Base-by-base conservation (phyloP, 2,797 vertebrate genomes). In the Allobates femoralis region DNA sequence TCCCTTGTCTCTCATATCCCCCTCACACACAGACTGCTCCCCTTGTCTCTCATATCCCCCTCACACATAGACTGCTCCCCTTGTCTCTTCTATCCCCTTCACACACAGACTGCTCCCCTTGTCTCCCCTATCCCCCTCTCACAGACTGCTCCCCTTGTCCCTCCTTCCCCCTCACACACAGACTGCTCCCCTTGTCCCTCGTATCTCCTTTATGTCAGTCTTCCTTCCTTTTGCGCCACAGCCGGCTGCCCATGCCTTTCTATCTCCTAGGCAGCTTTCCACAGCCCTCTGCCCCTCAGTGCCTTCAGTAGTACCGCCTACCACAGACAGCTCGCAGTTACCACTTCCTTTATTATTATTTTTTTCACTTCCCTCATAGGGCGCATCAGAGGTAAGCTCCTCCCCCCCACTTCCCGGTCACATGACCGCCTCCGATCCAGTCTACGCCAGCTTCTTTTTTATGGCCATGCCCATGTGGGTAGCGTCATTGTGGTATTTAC, bases 401-500 rank as follows among this genome's bases (percentile, higher is more conserved):
- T 1, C 37, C 69, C 14, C 23, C 15, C 26, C 23, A 46, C 41
- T 26, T 5, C 14, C 0, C 11, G 2, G 67, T 74, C 71, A 74
- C 8, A n/a, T 74, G 71, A 46, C 41, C 37, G 2, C 12, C 2
- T 74, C 12, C 7, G 1, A 74, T 6, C 37, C 71, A 74, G 7
- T 71, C 67, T 10, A 1, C n/a, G 14, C 21, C 21, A n/a, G 26
- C 19, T 64, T 26, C 37, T 14, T 0, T 5, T 5, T 19, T 26
- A 51, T 50, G 73, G 21, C 41, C 71, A 5, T 21, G 78, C 46
- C 28, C 69, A 28, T 34, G 32, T 75, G 23, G 41, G 7, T 75
- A 50, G 41, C 6, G 14, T 51, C 26, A 75, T 81, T 66, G 73
- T 77, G 85, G 79, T 66, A 86, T 58, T 60, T 56, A 60, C 18